Percentiles rank a stretch among this genome's conserved stretches.
phyloP scores from a whole-genome alignment of 1,140 invertebrate species.

The Hyles vespertilio region DNA sequence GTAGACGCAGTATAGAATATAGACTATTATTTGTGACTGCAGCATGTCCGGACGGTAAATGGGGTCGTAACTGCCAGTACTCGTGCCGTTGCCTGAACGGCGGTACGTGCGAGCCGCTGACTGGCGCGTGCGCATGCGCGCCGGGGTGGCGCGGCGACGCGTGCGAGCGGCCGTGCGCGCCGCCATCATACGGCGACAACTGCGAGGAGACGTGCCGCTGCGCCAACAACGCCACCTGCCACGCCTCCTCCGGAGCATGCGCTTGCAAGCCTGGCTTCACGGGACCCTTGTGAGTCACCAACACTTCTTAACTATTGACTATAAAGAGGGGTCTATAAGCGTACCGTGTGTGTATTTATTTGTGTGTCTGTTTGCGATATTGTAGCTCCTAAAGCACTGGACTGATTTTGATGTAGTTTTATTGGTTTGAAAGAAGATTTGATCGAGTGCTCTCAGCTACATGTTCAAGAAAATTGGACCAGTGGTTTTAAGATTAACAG shows the following conservation, averaged over 20 bases:
- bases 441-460: too few relatives aligned
- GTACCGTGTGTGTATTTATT: too few relatives aligned
- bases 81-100: slow-evolving; percentile 93
- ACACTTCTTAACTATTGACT: too few relatives aligned
- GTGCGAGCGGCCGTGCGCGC: slow-evolving; percentile 83
- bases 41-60: slow-evolving; percentile 83
- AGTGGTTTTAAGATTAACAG: too few relatives aligned
- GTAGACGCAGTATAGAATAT: too few relatives aligned
- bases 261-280: slow-evolving; percentile 82
- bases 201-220: slow-evolving; percentile 90
- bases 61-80: slow-evolving; percentile 84
- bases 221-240: slow-evolving; percentile 87
- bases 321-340: too few relatives aligned
- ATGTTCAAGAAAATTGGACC: too few relatives aligned
- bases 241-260: slow-evolving; percentile 82
- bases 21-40: neutral
- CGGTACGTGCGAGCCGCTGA: slow-evolving; percentile 87
- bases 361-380: too few relatives aligned
- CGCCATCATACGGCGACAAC: slow-evolving; percentile 83
- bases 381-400: too few relatives aligned
- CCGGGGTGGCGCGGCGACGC: slow-evolving; percentile 81
- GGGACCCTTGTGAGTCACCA: slow-evolving; percentile 74
- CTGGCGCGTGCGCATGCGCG: slow-evolving; percentile 82
- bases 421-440: too few relatives aligned
- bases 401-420: too few relatives aligned